Conservation (phyloP, 2,113 vertebrate genomes). For the Camelus bactrianus region DNA sequence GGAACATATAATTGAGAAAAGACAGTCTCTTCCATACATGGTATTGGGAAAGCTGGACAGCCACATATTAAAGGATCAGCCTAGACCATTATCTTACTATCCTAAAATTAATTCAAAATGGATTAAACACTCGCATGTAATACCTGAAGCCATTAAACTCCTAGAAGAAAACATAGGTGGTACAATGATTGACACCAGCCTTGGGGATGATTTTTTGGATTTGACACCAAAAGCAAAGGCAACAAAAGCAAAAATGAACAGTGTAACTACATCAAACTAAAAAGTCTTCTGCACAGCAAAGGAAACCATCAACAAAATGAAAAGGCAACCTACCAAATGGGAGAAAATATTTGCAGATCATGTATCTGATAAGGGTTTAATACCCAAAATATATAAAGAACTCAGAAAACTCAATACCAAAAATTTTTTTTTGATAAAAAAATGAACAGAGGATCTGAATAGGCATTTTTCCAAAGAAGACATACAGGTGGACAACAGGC, state of each 20-base stretch:
- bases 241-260: background rate
- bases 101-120: background rate
- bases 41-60: background rate
- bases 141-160: background rate
- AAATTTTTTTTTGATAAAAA: background rate
- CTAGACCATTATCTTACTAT: background rate
- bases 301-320: background rate
- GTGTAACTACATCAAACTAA: background rate
- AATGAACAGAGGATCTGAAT: background rate
- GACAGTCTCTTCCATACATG: background rate
- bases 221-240: background rate
- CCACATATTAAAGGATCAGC: background rate
- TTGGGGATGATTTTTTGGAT: background rate
- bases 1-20: background rate
- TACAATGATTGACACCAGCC: background rate
- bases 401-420: background rate
- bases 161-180: background rate
- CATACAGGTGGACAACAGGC: background rate
- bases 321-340: background rate
- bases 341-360: background rate
- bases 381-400: background rate
- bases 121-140: background rate
- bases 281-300: background rate
- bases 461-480: background rate
- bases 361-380: background rate